Conservation (phyloP, 2,113 vertebrate species). For the Ancistrus triradiatus region DNA sequence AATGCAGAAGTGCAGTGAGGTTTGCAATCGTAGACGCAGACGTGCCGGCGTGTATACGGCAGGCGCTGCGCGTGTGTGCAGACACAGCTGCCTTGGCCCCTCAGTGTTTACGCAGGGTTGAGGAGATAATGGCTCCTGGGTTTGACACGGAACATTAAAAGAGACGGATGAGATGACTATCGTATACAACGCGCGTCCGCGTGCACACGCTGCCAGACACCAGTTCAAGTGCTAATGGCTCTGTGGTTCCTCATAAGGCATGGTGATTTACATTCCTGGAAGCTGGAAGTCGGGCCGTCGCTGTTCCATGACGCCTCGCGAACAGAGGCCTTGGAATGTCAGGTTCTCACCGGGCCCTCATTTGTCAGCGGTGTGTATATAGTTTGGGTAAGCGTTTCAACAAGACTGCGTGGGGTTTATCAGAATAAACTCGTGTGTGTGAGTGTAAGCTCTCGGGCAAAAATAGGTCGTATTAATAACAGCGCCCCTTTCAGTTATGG, state of each 20-base stretch:
- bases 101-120: constrained; percentile 46
- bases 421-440: background rate
- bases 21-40: background rate
- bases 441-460: background rate
- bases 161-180: constrained; percentile 53
- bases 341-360: background rate
- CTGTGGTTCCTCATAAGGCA: constrained; percentile 58
- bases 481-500: no score
- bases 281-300: background rate
- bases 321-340: background rate
- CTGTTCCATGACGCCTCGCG: background rate
- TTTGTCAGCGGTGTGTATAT: background rate
- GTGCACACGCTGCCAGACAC: constrained; percentile 33
- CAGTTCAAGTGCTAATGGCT: constrained; percentile 76
- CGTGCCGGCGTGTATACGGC: constrained; percentile 11
- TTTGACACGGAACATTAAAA: constrained; percentile 51
- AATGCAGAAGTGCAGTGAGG: constrained; percentile 12
- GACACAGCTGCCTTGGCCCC: constrained; percentile 9
- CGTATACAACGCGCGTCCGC: constrained; percentile 55
- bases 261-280: constrained; percentile 67
- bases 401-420: background rate
- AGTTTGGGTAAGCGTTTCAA: background rate
- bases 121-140: constrained; percentile 51
- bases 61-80: constrained; percentile 7
- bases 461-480: background rate